These are phyloP conservation scores for Phoeniculus purpureus DNA, from an alignment of 2,797 vertebrate species.

Conservation along the genomic window DNA sequence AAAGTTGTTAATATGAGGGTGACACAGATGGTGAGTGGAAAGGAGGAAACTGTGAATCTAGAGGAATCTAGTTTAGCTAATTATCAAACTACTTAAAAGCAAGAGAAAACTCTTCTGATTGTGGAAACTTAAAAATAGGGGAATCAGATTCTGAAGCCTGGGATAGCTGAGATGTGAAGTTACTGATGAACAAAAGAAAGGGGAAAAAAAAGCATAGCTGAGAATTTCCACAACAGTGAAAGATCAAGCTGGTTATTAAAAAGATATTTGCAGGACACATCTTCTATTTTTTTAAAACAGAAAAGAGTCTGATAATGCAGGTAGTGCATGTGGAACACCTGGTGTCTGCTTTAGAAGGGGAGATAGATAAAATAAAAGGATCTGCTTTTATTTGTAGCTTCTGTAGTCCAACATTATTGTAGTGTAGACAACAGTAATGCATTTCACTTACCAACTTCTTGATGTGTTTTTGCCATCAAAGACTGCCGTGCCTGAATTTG, in stretches of 20 bases:
- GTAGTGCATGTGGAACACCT: neutral
- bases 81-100: too few species aligned
- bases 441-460: neutral
- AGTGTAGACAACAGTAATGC: neutral
- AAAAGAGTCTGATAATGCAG: neutral
- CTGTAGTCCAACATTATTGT: neutral
- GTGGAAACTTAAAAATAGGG: too few species aligned
- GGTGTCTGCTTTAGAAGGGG: neutral
- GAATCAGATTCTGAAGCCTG: too few species aligned
- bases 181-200: too few species aligned
- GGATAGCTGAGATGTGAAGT: too few species aligned
- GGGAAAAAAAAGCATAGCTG: too few species aligned
- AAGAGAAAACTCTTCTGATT: too few species aligned
- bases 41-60: too few species aligned
- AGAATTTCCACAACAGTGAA: too few species aligned
- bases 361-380: neutral
- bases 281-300: rapidly evolving
- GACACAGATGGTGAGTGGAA: too few species aligned
- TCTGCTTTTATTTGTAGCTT: neutral
- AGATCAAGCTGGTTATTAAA: neutral
- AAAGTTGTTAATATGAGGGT: too few species aligned
- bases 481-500: neutral
- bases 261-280: neutral
- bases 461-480: neutral
- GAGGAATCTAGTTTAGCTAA: too few species aligned